A percentile compares a stretch with the other conserved stretches of the same genome.
Conservation (phyloP, 2,888 invertebrate species). For the Pseudanteris insignis region DNA sequence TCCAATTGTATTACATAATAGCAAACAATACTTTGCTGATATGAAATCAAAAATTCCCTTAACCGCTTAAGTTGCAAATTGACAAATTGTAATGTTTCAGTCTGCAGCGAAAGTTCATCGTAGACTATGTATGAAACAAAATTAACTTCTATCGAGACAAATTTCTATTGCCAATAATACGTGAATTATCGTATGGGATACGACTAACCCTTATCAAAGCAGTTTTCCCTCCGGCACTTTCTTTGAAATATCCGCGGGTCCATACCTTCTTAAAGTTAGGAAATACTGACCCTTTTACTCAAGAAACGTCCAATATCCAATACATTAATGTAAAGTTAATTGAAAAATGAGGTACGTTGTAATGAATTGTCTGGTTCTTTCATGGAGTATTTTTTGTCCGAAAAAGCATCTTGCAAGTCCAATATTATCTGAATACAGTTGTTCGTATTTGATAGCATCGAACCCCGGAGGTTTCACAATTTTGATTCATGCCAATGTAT, state of each 20-base stretch:
- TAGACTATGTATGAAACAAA: too few species aligned
- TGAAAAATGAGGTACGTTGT: conserved; percentile 10
- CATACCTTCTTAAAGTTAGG: conserved; percentile 9
- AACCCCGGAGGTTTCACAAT: conserved; percentile 11
- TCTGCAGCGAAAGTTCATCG: too few species aligned
- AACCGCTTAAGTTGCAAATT: too few species aligned
- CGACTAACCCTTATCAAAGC: conserved; percentile 22
- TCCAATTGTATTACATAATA: too few species aligned
- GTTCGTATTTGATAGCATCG: conserved; percentile 21
- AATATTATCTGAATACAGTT: conserved; percentile 8
- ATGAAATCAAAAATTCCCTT: too few species aligned
- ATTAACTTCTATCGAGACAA: background rate
- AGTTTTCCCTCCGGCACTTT: conserved; percentile 13
- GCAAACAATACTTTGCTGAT: too few species aligned
- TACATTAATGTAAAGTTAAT: conserved; percentile 32
- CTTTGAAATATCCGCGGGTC: conserved; percentile 24
- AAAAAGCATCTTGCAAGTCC: background rate
- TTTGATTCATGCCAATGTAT: conserved; percentile 29
- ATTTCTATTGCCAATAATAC: conserved; percentile 10
- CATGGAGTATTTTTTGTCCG: conserved; percentile 1
- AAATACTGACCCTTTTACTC: conserved; percentile 8
- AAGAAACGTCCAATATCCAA: conserved; percentile 17
- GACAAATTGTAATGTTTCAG: too few species aligned
- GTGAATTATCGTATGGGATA: conserved; percentile 15
- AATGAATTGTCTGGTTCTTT: conserved; percentile 15